These are phyloP conservation scores for Hyphantria cunea DNA, from an alignment of 1,140 invertebrate species.

Conservation along the genomic window DNA sequence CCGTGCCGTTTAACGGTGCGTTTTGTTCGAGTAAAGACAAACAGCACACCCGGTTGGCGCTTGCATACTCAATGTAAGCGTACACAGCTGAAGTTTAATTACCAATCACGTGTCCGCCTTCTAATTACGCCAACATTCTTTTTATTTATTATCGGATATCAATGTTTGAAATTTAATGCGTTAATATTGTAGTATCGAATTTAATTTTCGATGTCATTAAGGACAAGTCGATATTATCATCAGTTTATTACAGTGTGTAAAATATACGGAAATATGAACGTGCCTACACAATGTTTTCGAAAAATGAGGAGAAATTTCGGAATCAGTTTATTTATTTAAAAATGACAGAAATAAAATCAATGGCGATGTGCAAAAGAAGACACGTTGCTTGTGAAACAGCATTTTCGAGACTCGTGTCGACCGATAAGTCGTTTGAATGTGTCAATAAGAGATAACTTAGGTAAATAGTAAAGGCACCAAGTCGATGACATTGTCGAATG, in stretches of 20 bases:
- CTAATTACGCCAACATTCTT: constrained; percentile 4
- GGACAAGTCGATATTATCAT: too few relatives aligned
- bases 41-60: constrained; percentile 33
- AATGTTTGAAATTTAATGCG: neutral
- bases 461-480: constrained; percentile 62
- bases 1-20: constrained; percentile 54
- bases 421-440: constrained; percentile 74
- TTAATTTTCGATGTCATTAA: too few relatives aligned
- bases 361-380: constrained; percentile 26
- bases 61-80: constrained; percentile 15
- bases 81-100: constrained; percentile 30
- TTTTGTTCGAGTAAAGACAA: constrained; percentile 62
- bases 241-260: too few relatives aligned
- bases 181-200: neutral
- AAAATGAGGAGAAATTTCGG: neutral
- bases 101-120: constrained; percentile 12
- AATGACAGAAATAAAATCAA: constrained; percentile 19
- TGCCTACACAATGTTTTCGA: neutral
- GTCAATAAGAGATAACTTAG: constrained; percentile 73
- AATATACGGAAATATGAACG: neutral
- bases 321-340: constrained; percentile 9
- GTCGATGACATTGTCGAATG: constrained; percentile 55
- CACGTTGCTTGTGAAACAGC: constrained; percentile 30
- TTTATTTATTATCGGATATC: neutral
- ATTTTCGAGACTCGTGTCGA: constrained; percentile 59